Evolutionary conservation across 2,113 vertebrate genomes (phyloP), one percentile per base, ranked within the genome.

Genomic region (Ciconia stormi): DNA sequence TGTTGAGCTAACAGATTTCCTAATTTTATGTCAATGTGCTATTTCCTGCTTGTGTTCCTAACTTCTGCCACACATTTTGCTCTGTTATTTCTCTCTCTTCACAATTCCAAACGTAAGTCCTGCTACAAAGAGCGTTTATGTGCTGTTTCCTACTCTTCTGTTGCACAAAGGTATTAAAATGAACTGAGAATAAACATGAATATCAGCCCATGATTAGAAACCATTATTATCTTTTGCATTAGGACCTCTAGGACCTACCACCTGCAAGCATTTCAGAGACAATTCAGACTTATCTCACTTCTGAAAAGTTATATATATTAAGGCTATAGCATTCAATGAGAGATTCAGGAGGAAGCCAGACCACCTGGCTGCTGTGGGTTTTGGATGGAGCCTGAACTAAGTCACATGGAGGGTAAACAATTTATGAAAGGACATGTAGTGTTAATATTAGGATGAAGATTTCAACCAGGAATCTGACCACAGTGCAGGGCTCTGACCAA

Each of bases 211-310:
- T 55, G 20, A 77, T 73, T 77, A 47, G 40, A 89, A 89, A 61
- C 4, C 10, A 23, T 36, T 5, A 36, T n/a, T 44, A 42, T 21
- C 12, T 53, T 96, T 87, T 52, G 18, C 56, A 55, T 72, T 50
- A 59, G 5, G 30, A 52, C 8, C 16, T 90, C 58, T 66, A 58
- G 59, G 44, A 61, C 49, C 20, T 82, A 62, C 22, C 6, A 42
- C 0, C 0, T 62, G 59, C 3, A 9, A 84, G 16, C 7, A 3
- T 40, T 82, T 85, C 29, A 67, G 56, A 63, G 29, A 36, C 1
- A 76, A 59, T 70, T 84, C 16, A 66, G 19, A 46, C 3, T 25
- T 78, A 22, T 11, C 7, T 76, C 34, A 26, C 15, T 67, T 85
- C 44, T 85, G n/a, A 74, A 70, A 87, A 61, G 5, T 10, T 59